phyloP scores from a whole-genome alignment of 2,888 invertebrate genomes.

The Drosophila lutescens region DNA sequence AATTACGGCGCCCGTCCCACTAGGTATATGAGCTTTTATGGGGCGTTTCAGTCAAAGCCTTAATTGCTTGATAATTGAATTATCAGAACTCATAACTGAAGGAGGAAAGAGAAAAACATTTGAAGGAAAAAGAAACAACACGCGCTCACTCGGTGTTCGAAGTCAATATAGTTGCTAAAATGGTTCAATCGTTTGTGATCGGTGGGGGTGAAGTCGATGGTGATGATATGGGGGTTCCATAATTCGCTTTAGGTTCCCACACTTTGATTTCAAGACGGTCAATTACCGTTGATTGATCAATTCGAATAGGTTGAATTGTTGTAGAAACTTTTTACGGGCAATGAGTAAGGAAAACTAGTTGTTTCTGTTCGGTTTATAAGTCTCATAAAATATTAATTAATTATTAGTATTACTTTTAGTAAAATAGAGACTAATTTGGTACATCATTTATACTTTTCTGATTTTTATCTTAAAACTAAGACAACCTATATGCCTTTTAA shows the following conservation, averaged over 20 bases:
- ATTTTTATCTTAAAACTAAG: no score
- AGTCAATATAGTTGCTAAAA: conserved; percentile 10
- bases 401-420: no score
- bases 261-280: conserved; percentile 23
- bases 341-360: no score
- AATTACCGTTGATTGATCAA: conserved; percentile 5
- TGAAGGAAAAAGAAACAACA: conserved; percentile 42
- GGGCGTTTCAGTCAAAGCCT: conserved; percentile 53
- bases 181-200: conserved; percentile 11
- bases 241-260: conserved; percentile 45
- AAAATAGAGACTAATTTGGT: no score
- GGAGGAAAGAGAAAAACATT: conserved; percentile 30
- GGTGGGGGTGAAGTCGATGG: conserved; percentile 6
- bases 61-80: conserved; percentile 76
- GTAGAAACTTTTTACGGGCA: neutral
- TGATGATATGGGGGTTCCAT: conserved; percentile 21
- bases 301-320: neutral
- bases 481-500: neutral
- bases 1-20: neutral
- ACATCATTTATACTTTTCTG: no score
- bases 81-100: conserved; percentile 71
- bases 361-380: no score
- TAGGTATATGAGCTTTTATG: conserved; percentile 21
- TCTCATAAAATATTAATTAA: no score
- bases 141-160: conserved; percentile 59